phyloP scores from a whole-genome alignment of 2,888 invertebrate genomes.

The Athalia circularis region DNA sequence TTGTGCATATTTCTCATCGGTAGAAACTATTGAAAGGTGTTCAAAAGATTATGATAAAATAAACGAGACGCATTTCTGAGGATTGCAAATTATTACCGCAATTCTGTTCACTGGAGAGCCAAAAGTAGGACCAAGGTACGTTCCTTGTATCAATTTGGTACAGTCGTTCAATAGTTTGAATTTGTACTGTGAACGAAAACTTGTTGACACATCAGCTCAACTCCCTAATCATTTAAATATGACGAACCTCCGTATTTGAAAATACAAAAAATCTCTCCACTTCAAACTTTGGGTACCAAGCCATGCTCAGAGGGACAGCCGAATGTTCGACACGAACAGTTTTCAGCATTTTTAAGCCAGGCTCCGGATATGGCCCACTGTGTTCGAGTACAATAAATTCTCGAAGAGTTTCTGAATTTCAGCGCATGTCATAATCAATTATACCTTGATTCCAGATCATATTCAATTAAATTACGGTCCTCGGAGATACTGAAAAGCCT shows the following conservation, averaged over 20 bases:
- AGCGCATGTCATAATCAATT: neutral
- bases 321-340: slow-evolving; percentile 80
- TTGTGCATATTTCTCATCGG: slow-evolving; percentile 64
- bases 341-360: slow-evolving; percentile 64
- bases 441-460: slow-evolving; percentile 76
- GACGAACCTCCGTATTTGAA: slow-evolving; percentile 79
- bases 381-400: neutral
- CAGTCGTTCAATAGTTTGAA: slow-evolving; percentile 81
- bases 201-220: neutral
- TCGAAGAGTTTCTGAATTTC: neutral
- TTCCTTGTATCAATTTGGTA: slow-evolving; percentile 81
- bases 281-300: slow-evolving; percentile 73
- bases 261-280: slow-evolving; percentile 76
- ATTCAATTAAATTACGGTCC: slow-evolving; percentile 79
- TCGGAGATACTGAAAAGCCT: slow-evolving; percentile 78
- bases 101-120: slow-evolving; percentile 78
- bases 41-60: neutral
- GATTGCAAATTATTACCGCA: slow-evolving; percentile 63
- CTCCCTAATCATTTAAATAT: slow-evolving; percentile 13
- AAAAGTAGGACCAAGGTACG: slow-evolving; percentile 82
- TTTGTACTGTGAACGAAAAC: slow-evolving; percentile 77
- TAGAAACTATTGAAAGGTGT: slow-evolving; percentile 67
- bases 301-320: slow-evolving; percentile 77
- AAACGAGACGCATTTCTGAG: neutral
- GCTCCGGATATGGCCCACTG: slow-evolving; percentile 64